Evolutionary conservation across 1,140 invertebrate genomes (phyloP).

Genomic region (Eriosoma lanigerum): DNA sequence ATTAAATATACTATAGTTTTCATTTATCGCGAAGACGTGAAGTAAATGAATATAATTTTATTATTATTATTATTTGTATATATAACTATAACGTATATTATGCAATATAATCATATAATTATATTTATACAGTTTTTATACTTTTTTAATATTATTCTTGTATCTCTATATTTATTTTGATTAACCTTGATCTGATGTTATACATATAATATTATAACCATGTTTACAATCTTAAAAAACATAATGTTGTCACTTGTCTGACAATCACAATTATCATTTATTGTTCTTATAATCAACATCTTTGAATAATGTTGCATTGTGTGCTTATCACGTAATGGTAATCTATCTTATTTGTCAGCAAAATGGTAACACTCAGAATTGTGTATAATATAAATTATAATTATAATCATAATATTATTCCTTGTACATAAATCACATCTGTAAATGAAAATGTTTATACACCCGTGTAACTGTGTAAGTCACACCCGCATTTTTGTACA

Average conservation of each 20-base stretch:
- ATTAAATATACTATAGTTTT: too few species aligned
- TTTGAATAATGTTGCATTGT: constrained; percentile 46
- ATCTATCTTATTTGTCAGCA: constrained; percentile 42
- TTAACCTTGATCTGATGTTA: not conserved
- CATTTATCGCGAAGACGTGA: too few species aligned
- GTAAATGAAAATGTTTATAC: constrained; percentile 13
- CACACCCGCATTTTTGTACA: constrained; percentile 27
- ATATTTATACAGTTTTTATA: too few species aligned
- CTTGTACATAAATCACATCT: constrained; percentile 27
- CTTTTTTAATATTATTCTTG: too few species aligned
- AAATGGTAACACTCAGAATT: constrained; percentile 43
- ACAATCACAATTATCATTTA: constrained; percentile 5
- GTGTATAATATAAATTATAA: not conserved
- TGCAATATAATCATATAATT: too few species aligned
- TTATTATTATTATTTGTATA: too few species aligned
- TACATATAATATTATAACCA: constrained; percentile 24
- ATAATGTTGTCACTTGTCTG: constrained; percentile 5
- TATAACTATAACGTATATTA: too few species aligned
- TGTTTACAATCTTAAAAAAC: constrained; percentile 32
- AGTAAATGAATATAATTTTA: too few species aligned
- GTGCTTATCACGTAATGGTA: constrained; percentile 45
- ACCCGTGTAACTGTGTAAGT: not conserved
- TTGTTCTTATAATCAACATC: constrained; percentile 32
- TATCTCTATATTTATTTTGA: too few species aligned
- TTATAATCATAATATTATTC: constrained; percentile 24